Conservation (phyloP, 2,888 invertebrate species). For the Nephrotoma flavescens region DNA sequence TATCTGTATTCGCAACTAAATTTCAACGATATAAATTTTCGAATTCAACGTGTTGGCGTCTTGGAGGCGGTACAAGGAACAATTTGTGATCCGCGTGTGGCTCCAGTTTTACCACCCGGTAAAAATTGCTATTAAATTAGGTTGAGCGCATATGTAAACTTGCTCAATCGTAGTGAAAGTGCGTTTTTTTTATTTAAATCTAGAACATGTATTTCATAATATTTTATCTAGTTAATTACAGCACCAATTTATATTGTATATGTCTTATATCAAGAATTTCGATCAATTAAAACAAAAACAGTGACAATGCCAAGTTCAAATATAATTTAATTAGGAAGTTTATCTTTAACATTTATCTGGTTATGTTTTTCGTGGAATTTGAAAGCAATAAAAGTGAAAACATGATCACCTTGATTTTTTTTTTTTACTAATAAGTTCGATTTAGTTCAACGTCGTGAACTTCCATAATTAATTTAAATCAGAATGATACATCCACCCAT, state of each 20-base stretch:
- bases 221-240: not conserved
- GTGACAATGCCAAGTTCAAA: not conserved
- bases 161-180: not conserved
- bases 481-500: too few species aligned
- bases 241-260: too few species aligned
- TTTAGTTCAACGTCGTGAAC: too few species aligned
- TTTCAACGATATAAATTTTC: constrained; percentile 51
- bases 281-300: too few species aligned
- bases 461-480: too few species aligned
- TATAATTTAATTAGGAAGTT: not conserved
- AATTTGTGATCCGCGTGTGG: constrained; percentile 48
- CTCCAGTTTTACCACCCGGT: constrained; percentile 9
- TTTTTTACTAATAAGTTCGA: too few species aligned
- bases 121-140: not conserved
- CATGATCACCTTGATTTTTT: not conserved
- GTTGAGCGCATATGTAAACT: too few species aligned
- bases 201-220: not conserved
- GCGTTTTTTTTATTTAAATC: not conserved
- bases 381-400: not conserved
- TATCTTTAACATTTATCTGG: not conserved
- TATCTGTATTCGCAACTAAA: constrained; percentile 52
- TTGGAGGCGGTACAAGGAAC: constrained; percentile 47
- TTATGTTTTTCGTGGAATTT: not conserved
- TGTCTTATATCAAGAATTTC: too few species aligned
- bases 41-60: constrained; percentile 52